Percentiles rank a stretch among this genome's conserved stretches.
Conservation (phyloP, 2,888 invertebrate species). For the Horisme vitalbata region DNA sequence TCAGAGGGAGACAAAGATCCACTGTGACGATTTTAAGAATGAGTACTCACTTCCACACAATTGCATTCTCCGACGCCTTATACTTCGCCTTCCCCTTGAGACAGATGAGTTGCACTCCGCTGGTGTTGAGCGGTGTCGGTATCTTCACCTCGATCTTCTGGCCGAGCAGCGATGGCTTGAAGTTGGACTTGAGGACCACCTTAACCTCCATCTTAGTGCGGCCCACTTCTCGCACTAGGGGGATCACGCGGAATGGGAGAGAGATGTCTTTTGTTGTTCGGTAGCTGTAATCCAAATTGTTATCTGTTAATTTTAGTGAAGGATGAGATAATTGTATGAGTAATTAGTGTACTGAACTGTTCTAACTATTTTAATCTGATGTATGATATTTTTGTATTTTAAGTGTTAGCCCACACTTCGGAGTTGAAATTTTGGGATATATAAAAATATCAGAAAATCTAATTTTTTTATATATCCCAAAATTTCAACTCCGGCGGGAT, state of each 20-base stretch:
- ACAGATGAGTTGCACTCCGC: conserved; percentile 99
- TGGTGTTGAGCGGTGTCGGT: conserved; percentile 99
- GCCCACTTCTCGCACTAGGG: conserved; percentile 98
- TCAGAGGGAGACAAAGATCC: no score
- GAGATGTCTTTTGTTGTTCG: conserved; percentile 99
- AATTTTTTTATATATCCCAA: no score
- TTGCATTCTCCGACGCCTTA: conserved; percentile 99
- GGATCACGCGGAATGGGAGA: conserved; percentile 99
- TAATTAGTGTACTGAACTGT: no score
- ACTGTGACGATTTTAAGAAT: not conserved
- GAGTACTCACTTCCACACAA: conserved; percentile 92
- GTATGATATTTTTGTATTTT: no score
- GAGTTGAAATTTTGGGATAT: no score
- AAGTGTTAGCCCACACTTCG: no score
- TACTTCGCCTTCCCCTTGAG: conserved; percentile 99
- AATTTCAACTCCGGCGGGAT: no score
- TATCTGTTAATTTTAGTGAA: no score
- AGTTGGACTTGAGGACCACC: conserved; percentile 99
- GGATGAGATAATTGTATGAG: no score
- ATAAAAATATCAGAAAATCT: no score
- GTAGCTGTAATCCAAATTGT: conserved; percentile 89
- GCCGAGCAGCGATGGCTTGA: conserved; percentile 98
- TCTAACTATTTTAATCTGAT: no score
- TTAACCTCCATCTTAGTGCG: conserved; percentile 99
- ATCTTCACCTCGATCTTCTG: conserved; percentile 99